phyloP scores from a whole-genome alignment of 1,140 invertebrate species.

The Drosophila simulans region DNA sequence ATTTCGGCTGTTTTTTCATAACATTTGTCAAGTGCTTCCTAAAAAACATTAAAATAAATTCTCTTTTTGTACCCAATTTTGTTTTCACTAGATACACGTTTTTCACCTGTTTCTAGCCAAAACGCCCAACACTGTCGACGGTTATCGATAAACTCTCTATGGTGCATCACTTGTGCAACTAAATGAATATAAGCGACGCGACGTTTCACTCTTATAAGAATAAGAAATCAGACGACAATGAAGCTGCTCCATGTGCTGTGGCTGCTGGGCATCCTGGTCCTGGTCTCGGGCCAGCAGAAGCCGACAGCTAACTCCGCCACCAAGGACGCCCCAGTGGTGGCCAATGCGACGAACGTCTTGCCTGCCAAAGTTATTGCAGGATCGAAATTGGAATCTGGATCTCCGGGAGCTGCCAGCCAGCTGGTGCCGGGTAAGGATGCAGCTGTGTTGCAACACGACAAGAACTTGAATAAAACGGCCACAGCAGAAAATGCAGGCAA shows the following conservation, averaged over 20 bases:
- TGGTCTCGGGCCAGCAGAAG: constrained; percentile 17
- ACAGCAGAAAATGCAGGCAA: constrained; percentile 11
- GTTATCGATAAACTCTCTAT: background rate
- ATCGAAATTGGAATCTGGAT: constrained; percentile 15
- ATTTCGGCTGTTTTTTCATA: too few relatives aligned
- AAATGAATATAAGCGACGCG: background rate
- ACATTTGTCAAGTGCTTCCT: too few relatives aligned
- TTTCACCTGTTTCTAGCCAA: background rate
- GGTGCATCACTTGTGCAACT: background rate
- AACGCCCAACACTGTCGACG: background rate
- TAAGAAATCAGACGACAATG: constrained; percentile 9
- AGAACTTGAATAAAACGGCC: background rate
- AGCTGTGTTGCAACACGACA: background rate
- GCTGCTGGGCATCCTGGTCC: constrained; percentile 24
- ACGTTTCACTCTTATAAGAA: background rate
- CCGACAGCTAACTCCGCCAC: background rate
- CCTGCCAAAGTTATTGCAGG: background rate
- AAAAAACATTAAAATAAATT: too few relatives aligned
- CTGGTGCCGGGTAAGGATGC: background rate
- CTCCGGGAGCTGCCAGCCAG: background rate
- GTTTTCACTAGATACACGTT: too few relatives aligned
- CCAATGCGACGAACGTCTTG: constrained; percentile 1
- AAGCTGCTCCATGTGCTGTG: constrained; percentile 18
- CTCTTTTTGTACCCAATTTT: too few relatives aligned
- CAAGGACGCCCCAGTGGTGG: background rate